Evolutionary conservation across 2,888 invertebrate genomes (phyloP).

Genomic region (Standfussiana lucernea): DNA sequence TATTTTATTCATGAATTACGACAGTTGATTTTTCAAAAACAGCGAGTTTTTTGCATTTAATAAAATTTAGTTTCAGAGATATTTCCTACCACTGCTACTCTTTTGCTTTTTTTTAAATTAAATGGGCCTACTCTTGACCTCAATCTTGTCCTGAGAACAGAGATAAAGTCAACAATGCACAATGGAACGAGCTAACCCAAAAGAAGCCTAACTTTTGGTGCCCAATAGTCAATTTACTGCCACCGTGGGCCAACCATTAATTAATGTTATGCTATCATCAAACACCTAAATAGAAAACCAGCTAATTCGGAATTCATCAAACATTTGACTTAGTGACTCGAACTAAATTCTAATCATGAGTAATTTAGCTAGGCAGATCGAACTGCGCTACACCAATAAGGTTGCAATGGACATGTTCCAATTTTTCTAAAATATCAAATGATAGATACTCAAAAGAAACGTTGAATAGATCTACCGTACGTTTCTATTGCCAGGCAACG

Average conservation of each 20-base stretch:
- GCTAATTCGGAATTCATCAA: neutral
- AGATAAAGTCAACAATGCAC: too few relatives aligned
- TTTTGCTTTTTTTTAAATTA: too few relatives aligned
- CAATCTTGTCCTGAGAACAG: too few relatives aligned
- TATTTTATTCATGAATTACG: too few relatives aligned
- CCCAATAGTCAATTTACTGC: neutral
- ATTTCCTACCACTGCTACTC: neutral
- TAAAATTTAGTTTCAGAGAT: too few relatives aligned
- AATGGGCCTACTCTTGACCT: too few relatives aligned
- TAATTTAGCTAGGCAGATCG: neutral
- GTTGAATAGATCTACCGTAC: conserved; percentile 35
- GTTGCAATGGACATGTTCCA: conserved; percentile 21
- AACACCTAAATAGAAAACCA: neutral
- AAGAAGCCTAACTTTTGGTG: neutral
- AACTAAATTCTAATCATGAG: neutral
- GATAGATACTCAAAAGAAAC: conserved; percentile 34
- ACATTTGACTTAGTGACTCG: neutral
- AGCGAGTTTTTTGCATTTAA: neutral
- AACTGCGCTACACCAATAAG: conserved; percentile 1
- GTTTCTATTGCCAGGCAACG: conserved; percentile 60
- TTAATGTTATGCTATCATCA: neutral
- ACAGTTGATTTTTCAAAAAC: neutral
- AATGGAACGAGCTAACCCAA: too few relatives aligned
- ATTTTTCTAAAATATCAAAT: conserved; percentile 31
- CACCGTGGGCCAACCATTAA: too few relatives aligned